phyloP scores from a whole-genome alignment of 2,888 invertebrate genomes.

The Loripinus fragilis region DNA sequence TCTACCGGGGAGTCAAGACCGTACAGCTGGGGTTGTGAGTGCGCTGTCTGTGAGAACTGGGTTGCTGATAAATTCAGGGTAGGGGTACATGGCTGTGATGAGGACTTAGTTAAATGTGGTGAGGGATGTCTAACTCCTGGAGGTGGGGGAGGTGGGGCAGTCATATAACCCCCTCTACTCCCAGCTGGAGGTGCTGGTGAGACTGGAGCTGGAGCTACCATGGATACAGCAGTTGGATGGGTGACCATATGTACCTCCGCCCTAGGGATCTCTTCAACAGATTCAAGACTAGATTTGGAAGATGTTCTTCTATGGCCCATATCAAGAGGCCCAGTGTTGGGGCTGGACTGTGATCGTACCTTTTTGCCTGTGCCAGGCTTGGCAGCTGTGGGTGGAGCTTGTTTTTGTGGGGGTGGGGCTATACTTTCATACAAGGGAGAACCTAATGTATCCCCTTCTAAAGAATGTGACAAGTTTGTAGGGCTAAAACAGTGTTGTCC shows the following conservation, averaged over 20 bases:
- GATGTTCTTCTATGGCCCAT: slow-evolving; percentile 55
- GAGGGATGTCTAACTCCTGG: not conserved
- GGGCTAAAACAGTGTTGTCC: slow-evolving; percentile 52
- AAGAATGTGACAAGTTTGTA: slow-evolving; percentile 26
- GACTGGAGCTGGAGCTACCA: slow-evolving; percentile 20
- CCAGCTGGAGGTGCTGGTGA: slow-evolving; percentile 19
- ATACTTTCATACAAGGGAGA: slow-evolving; percentile 42
- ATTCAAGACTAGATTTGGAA: slow-evolving; percentile 58
- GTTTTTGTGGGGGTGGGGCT: slow-evolving; percentile 25
- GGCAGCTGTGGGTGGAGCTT: slow-evolving; percentile 56
- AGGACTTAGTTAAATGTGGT: not conserved
- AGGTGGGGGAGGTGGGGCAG: slow-evolving; percentile 48
- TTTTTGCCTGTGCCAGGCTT: slow-evolving; percentile 55
- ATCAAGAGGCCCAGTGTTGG: slow-evolving; percentile 35
- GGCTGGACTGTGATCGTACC: slow-evolving; percentile 42
- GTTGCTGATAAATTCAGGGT: not conserved
- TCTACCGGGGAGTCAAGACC: slow-evolving; percentile 8
- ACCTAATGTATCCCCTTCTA: slow-evolving; percentile 26
- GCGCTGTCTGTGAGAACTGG: slow-evolving; percentile 32
- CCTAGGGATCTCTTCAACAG: slow-evolving; percentile 49
- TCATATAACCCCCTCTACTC: slow-evolving; percentile 25
- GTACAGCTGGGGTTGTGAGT: slow-evolving; percentile 22
- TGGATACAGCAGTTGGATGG: slow-evolving; percentile 42
- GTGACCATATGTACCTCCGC: slow-evolving; percentile 23
- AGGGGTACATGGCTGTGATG: slow-evolving; percentile 25